These are phyloP conservation scores for Neoarius graeffei DNA, from an alignment of 2,113 vertebrate species.

Conservation along the genomic window DNA sequence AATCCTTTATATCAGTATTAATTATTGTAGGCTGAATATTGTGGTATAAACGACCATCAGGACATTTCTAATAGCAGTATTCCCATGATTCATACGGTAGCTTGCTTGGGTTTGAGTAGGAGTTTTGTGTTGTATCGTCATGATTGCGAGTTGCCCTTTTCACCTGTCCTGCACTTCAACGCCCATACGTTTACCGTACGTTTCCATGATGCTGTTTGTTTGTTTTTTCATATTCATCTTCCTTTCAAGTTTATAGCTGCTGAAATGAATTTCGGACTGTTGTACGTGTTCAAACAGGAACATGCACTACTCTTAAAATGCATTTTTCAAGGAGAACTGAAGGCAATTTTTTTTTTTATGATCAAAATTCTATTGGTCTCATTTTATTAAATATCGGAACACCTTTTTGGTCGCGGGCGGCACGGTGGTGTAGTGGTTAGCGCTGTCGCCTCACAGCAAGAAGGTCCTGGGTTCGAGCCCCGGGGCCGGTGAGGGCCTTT, in stretches of 20 bases:
- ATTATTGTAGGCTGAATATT: not conserved
- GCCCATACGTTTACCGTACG: too few species aligned
- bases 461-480: too few species aligned
- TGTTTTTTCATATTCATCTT: not conserved
- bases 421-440: too few species aligned
- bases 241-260: not conserved
- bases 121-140: not conserved
- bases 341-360: too few species aligned
- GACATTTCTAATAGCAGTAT: not conserved
- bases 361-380: too few species aligned
- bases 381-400: too few species aligned
- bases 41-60: not conserved
- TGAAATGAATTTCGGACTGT: not conserved
- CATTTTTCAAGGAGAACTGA: not conserved
- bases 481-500: too few species aligned
- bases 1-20: not conserved
- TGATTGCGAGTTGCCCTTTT: not conserved
- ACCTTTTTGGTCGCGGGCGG: too few species aligned
- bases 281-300: not conserved
- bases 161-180: not conserved
- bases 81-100: not conserved
- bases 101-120: not conserved
- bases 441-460: too few species aligned
- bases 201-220: not conserved
- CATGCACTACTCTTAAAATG: not conserved